These are phyloP conservation scores for Clunio marinus DNA, from an alignment of 2,888 invertebrate species.

Conservation along the genomic window DNA sequence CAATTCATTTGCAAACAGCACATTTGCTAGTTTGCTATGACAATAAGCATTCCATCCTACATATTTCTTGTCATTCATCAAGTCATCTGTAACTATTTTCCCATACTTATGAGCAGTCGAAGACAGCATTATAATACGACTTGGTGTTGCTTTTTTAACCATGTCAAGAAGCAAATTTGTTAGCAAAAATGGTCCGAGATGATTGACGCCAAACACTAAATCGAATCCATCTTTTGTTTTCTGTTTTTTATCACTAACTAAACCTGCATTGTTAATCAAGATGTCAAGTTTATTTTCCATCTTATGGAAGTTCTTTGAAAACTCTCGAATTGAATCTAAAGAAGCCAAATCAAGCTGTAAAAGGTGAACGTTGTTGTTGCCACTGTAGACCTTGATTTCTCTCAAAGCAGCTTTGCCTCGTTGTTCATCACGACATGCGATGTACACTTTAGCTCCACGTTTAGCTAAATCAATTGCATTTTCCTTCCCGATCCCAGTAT, in stretches of 20 bases:
- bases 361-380: conserved; percentile 70
- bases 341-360: conserved; percentile 71
- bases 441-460: conserved; percentile 67
- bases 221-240: conserved; percentile 64
- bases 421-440: conserved; percentile 71
- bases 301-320: conserved; percentile 60
- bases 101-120: conserved; percentile 63
- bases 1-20: conserved; percentile 68
- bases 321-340: conserved; percentile 61
- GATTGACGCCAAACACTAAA: conserved; percentile 63
- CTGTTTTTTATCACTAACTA: conserved; percentile 60
- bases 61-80: conserved; percentile 62
- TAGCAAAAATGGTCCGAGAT: conserved; percentile 61
- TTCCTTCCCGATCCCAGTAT: conserved; percentile 75
- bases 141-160: conserved; percentile 55
- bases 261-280: conserved; percentile 77
- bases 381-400: conserved; percentile 63
- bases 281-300: conserved; percentile 58
- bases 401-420: conserved; percentile 63
- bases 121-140: conserved; percentile 65
- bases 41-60: conserved; percentile 64
- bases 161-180: conserved; percentile 59
- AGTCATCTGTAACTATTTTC: conserved; percentile 62
- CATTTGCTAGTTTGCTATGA: conserved; percentile 77
- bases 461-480: conserved; percentile 62